Conservation (phyloP, 2,113 vertebrate genomes). For the Piaya cayana region DNA sequence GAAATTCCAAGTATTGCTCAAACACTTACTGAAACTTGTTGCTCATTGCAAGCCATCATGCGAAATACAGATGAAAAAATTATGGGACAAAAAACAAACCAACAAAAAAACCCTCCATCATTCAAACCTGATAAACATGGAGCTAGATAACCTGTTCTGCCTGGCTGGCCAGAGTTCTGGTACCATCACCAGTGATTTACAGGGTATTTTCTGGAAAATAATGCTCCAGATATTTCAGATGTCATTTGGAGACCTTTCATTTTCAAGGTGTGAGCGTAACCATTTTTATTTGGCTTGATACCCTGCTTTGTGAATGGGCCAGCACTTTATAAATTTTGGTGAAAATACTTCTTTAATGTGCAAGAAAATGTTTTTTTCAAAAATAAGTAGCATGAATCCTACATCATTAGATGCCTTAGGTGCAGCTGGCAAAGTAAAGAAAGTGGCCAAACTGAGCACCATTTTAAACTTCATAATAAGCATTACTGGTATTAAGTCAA, state of each 20-base stretch:
- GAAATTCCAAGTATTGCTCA: not conserved
- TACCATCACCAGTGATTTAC: not conserved
- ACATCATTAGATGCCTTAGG: not conserved
- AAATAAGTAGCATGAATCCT: not conserved
- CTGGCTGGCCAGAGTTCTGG: not conserved
- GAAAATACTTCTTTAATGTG: not conserved
- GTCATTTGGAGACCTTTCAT: not conserved
- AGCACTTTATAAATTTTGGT: not conserved
- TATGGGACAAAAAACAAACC: not conserved
- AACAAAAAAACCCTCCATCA: not conserved
- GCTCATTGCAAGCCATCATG: not conserved
- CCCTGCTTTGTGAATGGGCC: not conserved
- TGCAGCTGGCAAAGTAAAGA: not conserved
- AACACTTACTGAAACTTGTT: not conserved
- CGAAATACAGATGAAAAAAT: not conserved
- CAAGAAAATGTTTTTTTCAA: not conserved
- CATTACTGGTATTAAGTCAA: not conserved
- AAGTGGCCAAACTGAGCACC: not conserved
- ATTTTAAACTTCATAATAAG: not conserved
- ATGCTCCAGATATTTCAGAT: not conserved
- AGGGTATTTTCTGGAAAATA: not conserved
- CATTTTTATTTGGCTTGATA: not conserved
- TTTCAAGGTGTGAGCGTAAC: fast-evolving
- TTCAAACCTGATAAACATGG: not conserved
- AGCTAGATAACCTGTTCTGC: not conserved